A percentile compares a stretch with the other conserved stretches of the same genome.
phyloP scores from a whole-genome alignment of 2,888 invertebrate genomes.

The Dolomedes plantarius region DNA sequence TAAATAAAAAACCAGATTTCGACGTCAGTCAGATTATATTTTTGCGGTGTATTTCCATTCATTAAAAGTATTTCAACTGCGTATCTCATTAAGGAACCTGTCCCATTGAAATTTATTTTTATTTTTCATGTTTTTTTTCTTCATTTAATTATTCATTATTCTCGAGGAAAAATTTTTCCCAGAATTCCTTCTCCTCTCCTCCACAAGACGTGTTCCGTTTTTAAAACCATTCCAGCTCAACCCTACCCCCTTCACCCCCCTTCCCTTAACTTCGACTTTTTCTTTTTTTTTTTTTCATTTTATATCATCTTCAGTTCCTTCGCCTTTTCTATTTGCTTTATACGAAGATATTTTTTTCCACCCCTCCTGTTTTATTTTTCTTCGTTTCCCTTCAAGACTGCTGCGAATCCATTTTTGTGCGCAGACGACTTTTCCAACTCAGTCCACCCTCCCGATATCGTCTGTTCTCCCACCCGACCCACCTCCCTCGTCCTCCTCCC shows the following conservation, averaged over 20 bases:
- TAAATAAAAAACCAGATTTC: background rate
- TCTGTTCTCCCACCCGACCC: background rate
- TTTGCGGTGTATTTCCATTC: background rate
- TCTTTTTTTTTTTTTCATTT: background rate
- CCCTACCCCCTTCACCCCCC: background rate
- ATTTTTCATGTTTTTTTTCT: background rate
- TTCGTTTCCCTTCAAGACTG: background rate
- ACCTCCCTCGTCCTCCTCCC: background rate
- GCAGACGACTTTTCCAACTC: background rate
- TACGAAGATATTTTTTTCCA: background rate
- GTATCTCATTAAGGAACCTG: conserved; percentile 9
- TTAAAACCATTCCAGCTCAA: background rate
- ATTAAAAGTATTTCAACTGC: background rate
- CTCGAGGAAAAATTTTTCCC: background rate
- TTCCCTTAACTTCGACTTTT: background rate
- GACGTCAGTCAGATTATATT: background rate
- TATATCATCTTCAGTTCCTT: conserved; percentile 5
- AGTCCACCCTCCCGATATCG: background rate
- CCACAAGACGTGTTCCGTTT: background rate
- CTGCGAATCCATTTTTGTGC: conserved; percentile 3
- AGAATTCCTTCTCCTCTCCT: background rate
- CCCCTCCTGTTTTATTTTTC: background rate
- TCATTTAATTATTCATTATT: conserved; percentile 12
- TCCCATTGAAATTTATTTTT: background rate
- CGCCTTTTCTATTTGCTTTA: conserved; percentile 12